Base-by-base conservation (phyloP, 2,113 vertebrate genomes). In the Psammodynastes pulverulentus region DNA sequence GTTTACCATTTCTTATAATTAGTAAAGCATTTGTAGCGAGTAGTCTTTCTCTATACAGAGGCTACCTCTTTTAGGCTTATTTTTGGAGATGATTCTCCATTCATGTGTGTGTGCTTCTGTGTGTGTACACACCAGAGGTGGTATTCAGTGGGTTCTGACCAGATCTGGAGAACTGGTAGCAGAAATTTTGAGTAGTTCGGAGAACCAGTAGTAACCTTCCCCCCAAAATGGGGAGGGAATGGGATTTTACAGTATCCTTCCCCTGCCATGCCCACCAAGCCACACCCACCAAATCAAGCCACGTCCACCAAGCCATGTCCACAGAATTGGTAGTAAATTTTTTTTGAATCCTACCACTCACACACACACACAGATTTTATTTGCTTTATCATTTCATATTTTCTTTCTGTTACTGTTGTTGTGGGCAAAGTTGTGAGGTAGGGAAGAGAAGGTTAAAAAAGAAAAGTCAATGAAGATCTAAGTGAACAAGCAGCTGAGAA, bases 391-490 rank as follows among this genome's bases (percentile, higher is more conserved):
- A 12, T 62, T 62, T 62, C 26, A 10, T 62, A 62, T 62, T 29
- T 29, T 62, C 9, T 62, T 29, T 39, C 34, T 39, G 17, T 8
- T 79, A 39, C 6, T 79, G 34, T 8, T 79, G 72, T 79, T 9
- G n/a, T 24, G n/a, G 58, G 4, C 9, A n/a, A 67, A 67, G 29
- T 48, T 34, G 84, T n/a, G 48, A 29, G 34, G 10, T 52, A 9
- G 62, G 62, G 3, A 17, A 51, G 46, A 67, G 43, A 39, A 49
- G 29, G 48, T 21, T 86, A 89, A 91, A 94, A n/a, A 72, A 12
- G n/a, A 67, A 67, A 15, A 85, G 23, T 9, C 24, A 93, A 51
- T 89, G 91, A 91, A 94, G 93, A 53, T 34, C 45, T 51, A 93
- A 94, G 48, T 8, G 67, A 95, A 93, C 90, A 92, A 87, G 26